Evolutionary conservation across 2,797 vertebrate genomes (phyloP), one percentile per base, ranked within the genome.

Genomic region (Gila robusta): DNA sequence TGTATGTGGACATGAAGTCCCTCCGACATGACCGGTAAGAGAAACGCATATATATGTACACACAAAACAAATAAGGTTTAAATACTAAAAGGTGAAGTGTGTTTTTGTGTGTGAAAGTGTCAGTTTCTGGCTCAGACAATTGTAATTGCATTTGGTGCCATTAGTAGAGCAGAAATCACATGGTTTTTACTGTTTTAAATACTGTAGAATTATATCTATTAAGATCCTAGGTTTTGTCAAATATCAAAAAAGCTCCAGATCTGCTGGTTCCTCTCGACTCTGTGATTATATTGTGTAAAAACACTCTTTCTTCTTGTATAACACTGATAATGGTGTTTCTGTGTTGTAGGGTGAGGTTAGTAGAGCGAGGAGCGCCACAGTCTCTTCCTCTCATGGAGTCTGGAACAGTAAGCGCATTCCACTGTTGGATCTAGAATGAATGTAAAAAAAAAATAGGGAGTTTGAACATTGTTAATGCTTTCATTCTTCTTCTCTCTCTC

Each of bases 1-100:
- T 99, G 37, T 99, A 98, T 21, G 98, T 99, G 81, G 98, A 99
- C 94, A 96, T 99, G 96, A 99, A 99, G 89, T 99, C 98, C 59
- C 94, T 99, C 81, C 96, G 98, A 85, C 98, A 99, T 89, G 98
- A 99, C 97, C 97, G 98, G 98, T 99, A 89, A 87, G 87, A 84
- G 32, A 56, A 69, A 79, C 17, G 84, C 19, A 67, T 14, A 26
- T 16, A 26, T 32, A 79, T 44, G 70, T 6, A 73, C 19, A 21
- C 2, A 12, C 39, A 37, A 69, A 66, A 74, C 10, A 32, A 72
- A 35, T 19, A 49, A 8, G 14, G 19, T 16, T 64, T 44, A 66
- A 49, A 39, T 12, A 41, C 9, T 28, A 28, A 71, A 56, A 7
- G 16, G 6, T 64, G 23, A 79, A 41, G 56, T 64, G 12, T 78